These are phyloP conservation scores for Triplophysa bombifrons DNA, from an alignment of 2,797 vertebrate genomes.

Conservation along the genomic window DNA sequence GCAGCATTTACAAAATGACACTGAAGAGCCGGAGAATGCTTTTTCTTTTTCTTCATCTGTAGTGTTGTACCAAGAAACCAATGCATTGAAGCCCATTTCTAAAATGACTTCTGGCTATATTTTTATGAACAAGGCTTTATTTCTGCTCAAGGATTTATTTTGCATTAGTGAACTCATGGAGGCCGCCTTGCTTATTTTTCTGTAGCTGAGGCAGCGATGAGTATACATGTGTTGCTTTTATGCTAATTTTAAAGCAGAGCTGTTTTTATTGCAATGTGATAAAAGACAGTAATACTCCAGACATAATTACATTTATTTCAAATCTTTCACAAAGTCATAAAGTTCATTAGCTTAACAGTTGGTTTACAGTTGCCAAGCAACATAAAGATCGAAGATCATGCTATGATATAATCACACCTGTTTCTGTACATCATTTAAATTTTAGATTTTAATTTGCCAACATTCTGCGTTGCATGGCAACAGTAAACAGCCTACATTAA, in stretches of 20 bases:
- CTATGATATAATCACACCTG: conserved; percentile 5
- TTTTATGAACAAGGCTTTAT: conserved; percentile 10
- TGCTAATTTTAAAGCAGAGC: not conserved
- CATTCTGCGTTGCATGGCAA: not conserved
- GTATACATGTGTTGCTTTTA: not conserved
- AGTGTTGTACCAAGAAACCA: conserved; percentile 26
- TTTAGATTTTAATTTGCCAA: not conserved
- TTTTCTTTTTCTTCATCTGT: not conserved
- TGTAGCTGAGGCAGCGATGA: not conserved
- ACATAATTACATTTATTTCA: not conserved
- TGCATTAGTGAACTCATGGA: conserved; percentile 15
- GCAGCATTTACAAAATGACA: conserved; percentile 23
- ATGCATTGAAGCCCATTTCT: conserved; percentile 41
- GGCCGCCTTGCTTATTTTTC: not conserved
- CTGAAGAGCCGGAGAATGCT: conserved; percentile 1
- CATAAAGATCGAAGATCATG: not conserved
- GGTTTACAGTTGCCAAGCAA: conserved; percentile 15
- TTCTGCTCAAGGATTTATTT: conserved; percentile 24
- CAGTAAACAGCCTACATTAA: conserved; percentile 2
- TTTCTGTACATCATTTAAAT: not conserved
- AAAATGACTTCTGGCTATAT: conserved; percentile 28
- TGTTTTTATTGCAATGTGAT: conserved; percentile 2
- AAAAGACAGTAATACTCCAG: not conserved
- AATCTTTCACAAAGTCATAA: not conserved
- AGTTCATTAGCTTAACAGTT: not conserved